A percentile compares a stretch with the other conserved stretches of the same genome.
Evolutionary conservation across 1,140 invertebrate genomes (phyloP).

Genomic region (Atta texana): DNA sequence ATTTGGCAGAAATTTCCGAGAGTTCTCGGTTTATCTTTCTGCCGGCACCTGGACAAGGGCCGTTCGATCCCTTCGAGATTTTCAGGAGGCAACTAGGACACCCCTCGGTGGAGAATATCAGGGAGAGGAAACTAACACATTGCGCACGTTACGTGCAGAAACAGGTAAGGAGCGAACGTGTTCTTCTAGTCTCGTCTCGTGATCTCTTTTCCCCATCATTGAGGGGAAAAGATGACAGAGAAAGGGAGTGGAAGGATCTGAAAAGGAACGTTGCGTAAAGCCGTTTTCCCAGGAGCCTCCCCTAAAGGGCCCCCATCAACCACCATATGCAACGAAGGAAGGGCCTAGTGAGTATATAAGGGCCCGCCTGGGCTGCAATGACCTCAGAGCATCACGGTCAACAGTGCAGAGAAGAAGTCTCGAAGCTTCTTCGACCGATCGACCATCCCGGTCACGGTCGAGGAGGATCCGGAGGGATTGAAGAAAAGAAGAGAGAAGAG

Average conservation of each 20-base stretch:
- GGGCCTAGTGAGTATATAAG: conserved; percentile 54
- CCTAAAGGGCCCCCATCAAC: conserved; percentile 27
- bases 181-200: conserved; percentile 4
- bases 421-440: conserved; percentile 46
- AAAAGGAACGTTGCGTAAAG: conserved; percentile 37
- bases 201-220: conserved; percentile 29
- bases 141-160: conserved; percentile 30
- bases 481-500: neutral
- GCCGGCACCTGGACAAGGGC: conserved; percentile 19
- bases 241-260: conserved; percentile 4
- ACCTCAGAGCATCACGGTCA: conserved; percentile 33
- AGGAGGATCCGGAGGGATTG: neutral
- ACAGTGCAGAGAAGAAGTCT: conserved; percentile 14
- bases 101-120: conserved; percentile 11
- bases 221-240: neutral
- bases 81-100: conserved; percentile 15
- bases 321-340: conserved; percentile 26
- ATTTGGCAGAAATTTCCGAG: conserved; percentile 10
- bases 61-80: conserved; percentile 30
- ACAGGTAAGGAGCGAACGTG: conserved; percentile 51
- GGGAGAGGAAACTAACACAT: conserved; percentile 23
- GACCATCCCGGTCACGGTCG: conserved; percentile 45
- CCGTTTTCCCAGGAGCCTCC: conserved; percentile 48
- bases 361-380: conserved; percentile 11
- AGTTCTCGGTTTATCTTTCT: conserved; percentile 25